Percentiles rank a stretch among this genome's conserved stretches.
phyloP scores from a whole-genome alignment of 1,140 invertebrate genomes.

The Trichonephila clavata region DNA sequence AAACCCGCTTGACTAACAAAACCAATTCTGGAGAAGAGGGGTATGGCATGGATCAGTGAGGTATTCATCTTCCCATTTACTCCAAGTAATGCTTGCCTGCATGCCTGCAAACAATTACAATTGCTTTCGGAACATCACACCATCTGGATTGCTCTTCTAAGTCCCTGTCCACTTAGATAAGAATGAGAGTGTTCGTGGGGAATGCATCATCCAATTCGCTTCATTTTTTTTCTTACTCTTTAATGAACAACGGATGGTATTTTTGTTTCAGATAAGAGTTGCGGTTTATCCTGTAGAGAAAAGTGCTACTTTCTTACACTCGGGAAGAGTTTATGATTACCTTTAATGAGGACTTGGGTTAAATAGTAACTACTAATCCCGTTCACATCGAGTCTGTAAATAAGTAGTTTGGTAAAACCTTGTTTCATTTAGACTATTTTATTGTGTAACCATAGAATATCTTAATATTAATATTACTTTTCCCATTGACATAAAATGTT shows the following conservation, averaged over 20 bases:
- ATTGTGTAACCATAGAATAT: too few relatives aligned
- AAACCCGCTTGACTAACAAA: constrained; percentile 68
- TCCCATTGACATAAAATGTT: too few relatives aligned
- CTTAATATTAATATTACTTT: too few relatives aligned
- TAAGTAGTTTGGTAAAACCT: too few relatives aligned
- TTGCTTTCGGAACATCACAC: constrained; percentile 68
- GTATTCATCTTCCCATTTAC: constrained; percentile 70
- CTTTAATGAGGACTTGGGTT: background rate
- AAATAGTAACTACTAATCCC: background rate
- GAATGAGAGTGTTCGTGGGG: constrained; percentile 17
- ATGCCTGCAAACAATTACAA: constrained; percentile 67
- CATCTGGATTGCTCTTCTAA: constrained; percentile 56
- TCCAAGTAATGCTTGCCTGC: constrained; percentile 59
- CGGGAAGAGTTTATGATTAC: background rate
- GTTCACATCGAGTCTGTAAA: too few relatives aligned
- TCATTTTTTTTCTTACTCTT: constrained; percentile 30
- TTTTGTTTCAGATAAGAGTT: background rate
- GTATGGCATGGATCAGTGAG: constrained; percentile 57
- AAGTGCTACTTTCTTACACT: background rate
- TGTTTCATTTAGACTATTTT: too few relatives aligned
- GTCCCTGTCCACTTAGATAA: constrained; percentile 64
- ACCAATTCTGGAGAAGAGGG: constrained; percentile 57
- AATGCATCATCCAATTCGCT: constrained; percentile 60
- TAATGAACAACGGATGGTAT: constrained; percentile 54
- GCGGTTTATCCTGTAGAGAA: background rate